phyloP scores from a whole-genome alignment of 64 coral and sea anemone species.

The Montipora capricornis region DNA sequence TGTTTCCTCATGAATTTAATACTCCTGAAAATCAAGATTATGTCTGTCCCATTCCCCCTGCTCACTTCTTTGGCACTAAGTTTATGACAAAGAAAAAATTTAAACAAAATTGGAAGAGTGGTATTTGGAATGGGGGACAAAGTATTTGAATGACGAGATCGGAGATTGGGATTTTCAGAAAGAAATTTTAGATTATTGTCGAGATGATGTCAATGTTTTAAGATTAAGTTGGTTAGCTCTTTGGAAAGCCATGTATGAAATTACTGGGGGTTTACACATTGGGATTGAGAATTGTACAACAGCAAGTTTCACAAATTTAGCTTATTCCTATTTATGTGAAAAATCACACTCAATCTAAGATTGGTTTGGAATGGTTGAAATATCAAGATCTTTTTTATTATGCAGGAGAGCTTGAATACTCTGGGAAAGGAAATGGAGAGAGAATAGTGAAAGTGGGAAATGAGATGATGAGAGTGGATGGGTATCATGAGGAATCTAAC shows the following conservation, averaged over 20 bases:
- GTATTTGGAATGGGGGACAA: background rate
- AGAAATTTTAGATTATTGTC: background rate
- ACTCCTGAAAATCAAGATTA: background rate
- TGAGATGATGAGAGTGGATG: background rate
- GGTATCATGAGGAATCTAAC: no score
- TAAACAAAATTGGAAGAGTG: background rate
- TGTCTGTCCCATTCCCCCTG: background rate
- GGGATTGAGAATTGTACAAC: background rate
- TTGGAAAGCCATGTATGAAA: background rate
- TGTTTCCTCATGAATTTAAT: background rate
- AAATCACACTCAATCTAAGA: background rate
- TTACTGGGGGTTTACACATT: background rate
- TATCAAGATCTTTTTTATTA: background rate
- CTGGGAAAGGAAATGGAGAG: background rate
- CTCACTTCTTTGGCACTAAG: background rate
- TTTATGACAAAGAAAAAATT: background rate
- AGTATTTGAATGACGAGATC: background rate
- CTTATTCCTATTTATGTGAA: no score
- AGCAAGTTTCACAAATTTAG: background rate
- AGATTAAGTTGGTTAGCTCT: background rate
- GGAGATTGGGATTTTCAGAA: background rate
- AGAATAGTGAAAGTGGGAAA: background rate
- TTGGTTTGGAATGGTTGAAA: no score
- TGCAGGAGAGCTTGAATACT: background rate
- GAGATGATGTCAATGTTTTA: background rate